These are phyloP conservation scores for Notechis scutatus DNA, from an alignment of 2,113 vertebrate species.

Conservation along the genomic window DNA sequence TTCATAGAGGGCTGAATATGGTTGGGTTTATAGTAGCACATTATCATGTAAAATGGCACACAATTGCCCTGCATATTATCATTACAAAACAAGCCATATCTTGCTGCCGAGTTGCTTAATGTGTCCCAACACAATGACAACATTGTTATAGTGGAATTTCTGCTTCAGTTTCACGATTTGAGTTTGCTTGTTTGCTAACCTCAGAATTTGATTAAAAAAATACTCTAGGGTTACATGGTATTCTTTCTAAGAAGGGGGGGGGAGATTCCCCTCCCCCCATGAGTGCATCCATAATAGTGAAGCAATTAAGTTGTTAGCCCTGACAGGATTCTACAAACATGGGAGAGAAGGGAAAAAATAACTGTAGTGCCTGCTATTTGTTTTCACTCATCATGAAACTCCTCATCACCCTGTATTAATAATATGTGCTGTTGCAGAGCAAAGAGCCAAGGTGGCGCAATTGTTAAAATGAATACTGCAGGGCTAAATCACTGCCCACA, in stretches of 20 bases:
- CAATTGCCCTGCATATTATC: not conserved
- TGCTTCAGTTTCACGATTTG: not conserved
- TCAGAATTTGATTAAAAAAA: not conserved
- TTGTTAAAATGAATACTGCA: no score
- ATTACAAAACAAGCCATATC: not conserved
- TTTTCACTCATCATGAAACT: not conserved
- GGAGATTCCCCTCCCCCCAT: not conserved
- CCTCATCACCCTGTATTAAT: not conserved
- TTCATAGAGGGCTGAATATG: not conserved
- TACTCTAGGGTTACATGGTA: not conserved
- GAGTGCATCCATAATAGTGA: not conserved
- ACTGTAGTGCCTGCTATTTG: not conserved
- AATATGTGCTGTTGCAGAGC: not conserved
- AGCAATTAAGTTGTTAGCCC: not conserved
- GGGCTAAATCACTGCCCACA: no score
- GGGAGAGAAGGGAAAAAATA: not conserved
- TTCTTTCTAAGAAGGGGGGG: not conserved
- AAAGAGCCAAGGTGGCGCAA: not conserved
- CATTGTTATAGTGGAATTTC: conserved; percentile 11
- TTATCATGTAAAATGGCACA: conserved; percentile 40
- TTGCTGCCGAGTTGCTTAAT: conserved; percentile 7
- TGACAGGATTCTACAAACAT: not conserved
- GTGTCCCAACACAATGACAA: conserved; percentile 3
- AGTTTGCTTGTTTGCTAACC: not conserved
- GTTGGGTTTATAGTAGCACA: conserved; percentile 39